phyloP scores from a whole-genome alignment of 1,140 invertebrate species.

The Pseudomyrmex cubaensis region DNA sequence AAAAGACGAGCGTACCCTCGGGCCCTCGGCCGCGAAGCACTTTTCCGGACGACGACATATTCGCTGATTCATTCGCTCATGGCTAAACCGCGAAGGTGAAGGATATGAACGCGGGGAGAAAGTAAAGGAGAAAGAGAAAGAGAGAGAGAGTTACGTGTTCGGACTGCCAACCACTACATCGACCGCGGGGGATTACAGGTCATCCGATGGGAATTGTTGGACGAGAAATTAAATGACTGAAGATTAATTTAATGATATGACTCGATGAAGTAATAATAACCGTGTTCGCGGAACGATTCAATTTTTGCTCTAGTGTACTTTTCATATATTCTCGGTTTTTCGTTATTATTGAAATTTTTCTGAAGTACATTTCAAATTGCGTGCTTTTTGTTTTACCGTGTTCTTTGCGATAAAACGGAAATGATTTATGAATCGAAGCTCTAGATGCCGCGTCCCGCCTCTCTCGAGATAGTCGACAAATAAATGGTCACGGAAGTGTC shows the following conservation, averaged over 20 bases:
- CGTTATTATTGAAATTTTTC: background rate
- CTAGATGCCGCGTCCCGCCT: too few relatives aligned
- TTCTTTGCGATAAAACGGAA: background rate
- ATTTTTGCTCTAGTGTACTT: background rate
- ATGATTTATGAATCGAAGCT: conserved; percentile 2
- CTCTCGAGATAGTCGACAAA: background rate
- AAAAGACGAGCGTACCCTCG: conserved; percentile 68
- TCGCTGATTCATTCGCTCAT: conserved; percentile 70
- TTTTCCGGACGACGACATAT: conserved; percentile 69
- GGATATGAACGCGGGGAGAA: conserved; percentile 56
- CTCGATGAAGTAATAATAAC: background rate
- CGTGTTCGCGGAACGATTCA: background rate
- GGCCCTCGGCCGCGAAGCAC: conserved; percentile 60
- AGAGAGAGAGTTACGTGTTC: conserved; percentile 51
- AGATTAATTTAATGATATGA: background rate
- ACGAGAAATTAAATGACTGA: background rate
- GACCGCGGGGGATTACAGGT: conserved; percentile 3
- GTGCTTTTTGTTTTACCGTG: background rate
- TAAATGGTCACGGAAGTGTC: conserved; percentile 37
- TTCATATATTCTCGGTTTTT: too few relatives aligned
- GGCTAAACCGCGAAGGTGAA: conserved; percentile 36
- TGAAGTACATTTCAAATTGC: background rate
- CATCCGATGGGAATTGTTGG: background rate
- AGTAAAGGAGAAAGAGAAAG: too few relatives aligned
- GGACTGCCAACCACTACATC: conserved; percentile 40